phyloP scores from a whole-genome alignment of 64 coral and sea anemone genomes.

The Montipora foliosa region DNA sequence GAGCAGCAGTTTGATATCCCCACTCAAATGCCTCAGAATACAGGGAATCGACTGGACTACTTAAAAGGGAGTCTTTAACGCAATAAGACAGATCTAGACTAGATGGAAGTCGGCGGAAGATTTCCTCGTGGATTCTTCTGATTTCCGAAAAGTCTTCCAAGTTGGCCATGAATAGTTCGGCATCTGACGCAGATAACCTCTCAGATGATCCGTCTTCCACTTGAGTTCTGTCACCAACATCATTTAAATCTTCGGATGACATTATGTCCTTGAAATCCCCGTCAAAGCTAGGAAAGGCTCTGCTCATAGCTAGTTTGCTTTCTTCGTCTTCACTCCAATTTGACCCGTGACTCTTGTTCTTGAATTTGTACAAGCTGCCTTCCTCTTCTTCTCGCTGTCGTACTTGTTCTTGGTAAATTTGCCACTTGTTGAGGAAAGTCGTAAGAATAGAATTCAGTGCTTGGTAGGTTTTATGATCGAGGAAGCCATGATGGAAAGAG shows the following conservation, averaged over 20 bases:
- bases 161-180: constrained; percentile 60
- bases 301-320: constrained; percentile 49
- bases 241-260: constrained; percentile 38
- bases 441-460: constrained; percentile 21
- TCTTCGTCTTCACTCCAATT: constrained; percentile 78
- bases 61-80: background rate
- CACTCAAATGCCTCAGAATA: constrained; percentile 58
- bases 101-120: constrained; percentile 49
- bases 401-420: constrained; percentile 63
- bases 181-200: constrained; percentile 12
- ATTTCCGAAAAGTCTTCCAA: constrained; percentile 58
- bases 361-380: constrained; percentile 89
- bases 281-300: constrained; percentile 90
- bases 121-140: constrained; percentile 68
- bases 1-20: constrained; percentile 75
- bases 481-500: constrained; percentile 33
- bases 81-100: constrained; percentile 18
- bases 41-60: background rate
- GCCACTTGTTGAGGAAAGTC: constrained; percentile 57
- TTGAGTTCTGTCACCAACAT: background rate
- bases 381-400: constrained; percentile 81
- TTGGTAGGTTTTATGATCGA: constrained; percentile 5
- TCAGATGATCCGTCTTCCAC: background rate
- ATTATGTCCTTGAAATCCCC: constrained; percentile 71
- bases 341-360: constrained; percentile 74